Evolutionary conservation across 1,140 invertebrate species (phyloP).

Genomic region (Orchesella cincta): DNA sequence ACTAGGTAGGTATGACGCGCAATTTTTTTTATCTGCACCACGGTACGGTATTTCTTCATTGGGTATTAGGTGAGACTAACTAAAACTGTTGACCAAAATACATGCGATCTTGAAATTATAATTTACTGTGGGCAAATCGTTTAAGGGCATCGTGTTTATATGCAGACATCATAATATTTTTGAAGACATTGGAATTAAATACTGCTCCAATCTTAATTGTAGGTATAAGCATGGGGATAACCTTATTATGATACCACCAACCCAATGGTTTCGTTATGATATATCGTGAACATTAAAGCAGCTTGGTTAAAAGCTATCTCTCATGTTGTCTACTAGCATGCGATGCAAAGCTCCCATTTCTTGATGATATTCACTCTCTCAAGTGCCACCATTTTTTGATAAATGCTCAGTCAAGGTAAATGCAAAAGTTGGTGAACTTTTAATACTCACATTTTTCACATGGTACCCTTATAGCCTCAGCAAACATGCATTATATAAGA

Average conservation of each 20-base stretch:
- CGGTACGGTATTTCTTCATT: neutral
- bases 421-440: too few species aligned
- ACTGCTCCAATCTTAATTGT: neutral
- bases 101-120: slow-evolving; percentile 3
- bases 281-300: neutral
- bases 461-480: too few species aligned
- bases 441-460: too few species aligned
- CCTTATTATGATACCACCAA: neutral
- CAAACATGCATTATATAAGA: too few species aligned
- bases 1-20: neutral
- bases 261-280: neutral
- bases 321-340: too few species aligned
- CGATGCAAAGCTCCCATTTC: too few species aligned
- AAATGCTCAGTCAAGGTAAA: too few species aligned
- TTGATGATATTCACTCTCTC: too few species aligned
- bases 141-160: too few species aligned
- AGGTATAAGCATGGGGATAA: neutral
- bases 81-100: neutral
- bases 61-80: neutral
- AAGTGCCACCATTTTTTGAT: too few species aligned
- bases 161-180: neutral
- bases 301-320: too few species aligned
- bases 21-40: neutral
- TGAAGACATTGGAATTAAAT: neutral
- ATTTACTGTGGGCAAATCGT: neutral